Base-by-base conservation (phyloP, 2,888 invertebrate species). In the Anagyrus pseudococci region DNA sequence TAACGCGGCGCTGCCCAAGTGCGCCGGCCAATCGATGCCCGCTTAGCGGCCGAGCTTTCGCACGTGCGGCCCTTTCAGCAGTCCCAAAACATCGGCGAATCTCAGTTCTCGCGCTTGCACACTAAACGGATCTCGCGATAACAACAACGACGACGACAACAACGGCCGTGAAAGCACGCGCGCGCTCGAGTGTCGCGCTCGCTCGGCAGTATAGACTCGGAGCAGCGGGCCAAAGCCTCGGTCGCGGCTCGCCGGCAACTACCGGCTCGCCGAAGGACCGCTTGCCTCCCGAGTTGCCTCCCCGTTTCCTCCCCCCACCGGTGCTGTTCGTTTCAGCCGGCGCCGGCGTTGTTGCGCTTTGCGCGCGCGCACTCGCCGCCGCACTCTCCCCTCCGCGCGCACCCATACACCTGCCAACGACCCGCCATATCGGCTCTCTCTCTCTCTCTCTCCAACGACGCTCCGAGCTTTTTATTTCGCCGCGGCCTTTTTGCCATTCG, bases 231-330 rank as follows among this genome's bases (percentile, higher is more conserved):
- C 20, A 17, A 29, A 20, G n/a, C 22, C n/a, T 29, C 17, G 62
- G 20, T 68, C 71, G 70, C 70, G 76, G 74, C 71, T 73, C 71
- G 71, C 76, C 76, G 75, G 75, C 75, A 73, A 77, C 77, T 76
- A 73, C 71, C 75, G 72, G 68, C 67, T 69, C 69, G 20, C 40
- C 48, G 40, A 58, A 62, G 62, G 50, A n/a, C n/a, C 46, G 37
- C 8, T 47, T 13, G 26, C 43, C 25, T 46, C 37, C 60, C 62
- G 48, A 44, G 46, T 25, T n/a, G 44, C 29, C 26, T 44, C 33
- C 40, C 17, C 46, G n/a, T n/a, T n/a, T 40, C 44, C 41, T 19
- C 4, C 53, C 40, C 37, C 20, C 53, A 8, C 4, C 54, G 40
- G 26, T 10, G 25, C 46, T 20, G 29, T 37, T 44, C 41, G 25